phyloP scores from a whole-genome alignment of 2,797 vertebrate species.

The Eremophila alpestris region DNA sequence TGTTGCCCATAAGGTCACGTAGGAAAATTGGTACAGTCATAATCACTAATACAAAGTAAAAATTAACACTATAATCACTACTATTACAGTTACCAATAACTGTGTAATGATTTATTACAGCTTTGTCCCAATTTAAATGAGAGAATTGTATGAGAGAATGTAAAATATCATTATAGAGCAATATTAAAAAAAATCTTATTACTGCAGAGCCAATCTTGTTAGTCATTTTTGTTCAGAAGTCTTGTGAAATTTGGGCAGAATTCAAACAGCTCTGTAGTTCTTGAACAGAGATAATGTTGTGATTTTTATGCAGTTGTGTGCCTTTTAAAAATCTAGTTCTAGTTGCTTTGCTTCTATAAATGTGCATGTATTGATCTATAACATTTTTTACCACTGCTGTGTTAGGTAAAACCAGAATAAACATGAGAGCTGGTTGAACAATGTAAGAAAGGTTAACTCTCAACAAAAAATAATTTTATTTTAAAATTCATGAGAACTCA shows the following conservation, averaged over 20 bases:
- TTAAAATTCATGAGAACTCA: background rate
- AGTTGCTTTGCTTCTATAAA: background rate
- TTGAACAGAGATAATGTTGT: background rate
- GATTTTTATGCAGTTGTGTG: background rate
- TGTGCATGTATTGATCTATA: background rate
- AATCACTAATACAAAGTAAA: background rate
- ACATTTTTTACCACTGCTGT: background rate
- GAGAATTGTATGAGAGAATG: background rate
- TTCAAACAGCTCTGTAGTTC: background rate
- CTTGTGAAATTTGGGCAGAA: background rate
- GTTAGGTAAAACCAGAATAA: background rate
- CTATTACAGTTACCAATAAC: background rate
- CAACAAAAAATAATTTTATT: background rate
- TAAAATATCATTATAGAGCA: slow-evolving; percentile 4
- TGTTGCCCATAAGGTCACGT: background rate
- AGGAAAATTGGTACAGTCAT: background rate
- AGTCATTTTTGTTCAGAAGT: background rate
- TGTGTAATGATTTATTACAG: background rate
- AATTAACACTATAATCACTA: background rate
- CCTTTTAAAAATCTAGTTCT: background rate
- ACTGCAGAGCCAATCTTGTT: background rate
- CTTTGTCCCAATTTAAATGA: background rate
- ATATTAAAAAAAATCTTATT: background rate
- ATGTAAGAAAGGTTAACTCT: background rate
- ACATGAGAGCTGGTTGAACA: background rate